Conservation (phyloP, 2,888 invertebrate genomes). For the Synanthedon formicaeformis region DNA sequence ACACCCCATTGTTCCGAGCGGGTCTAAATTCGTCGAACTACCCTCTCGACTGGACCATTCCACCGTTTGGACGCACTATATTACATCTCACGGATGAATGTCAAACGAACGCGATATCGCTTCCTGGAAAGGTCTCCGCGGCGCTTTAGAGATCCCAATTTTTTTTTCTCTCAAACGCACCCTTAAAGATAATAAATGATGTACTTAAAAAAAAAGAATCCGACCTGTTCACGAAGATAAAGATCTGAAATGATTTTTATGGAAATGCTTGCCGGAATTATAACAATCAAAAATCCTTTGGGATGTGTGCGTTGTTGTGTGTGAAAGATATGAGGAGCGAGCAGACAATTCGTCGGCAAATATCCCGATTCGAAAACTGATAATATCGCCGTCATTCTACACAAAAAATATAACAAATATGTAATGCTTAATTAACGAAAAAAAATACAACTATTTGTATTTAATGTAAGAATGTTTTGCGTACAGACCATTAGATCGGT, state of each 20-base stretch:
- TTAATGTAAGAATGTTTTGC: no score
- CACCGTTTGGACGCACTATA: constrained; percentile 21
- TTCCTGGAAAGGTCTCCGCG: constrained; percentile 66
- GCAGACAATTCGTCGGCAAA: constrained; percentile 62
- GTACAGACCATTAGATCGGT: no score
- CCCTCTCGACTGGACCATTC: constrained; percentile 29
- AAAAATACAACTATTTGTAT: no score
- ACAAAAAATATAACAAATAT: no score
- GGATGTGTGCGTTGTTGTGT: constrained; percentile 28
- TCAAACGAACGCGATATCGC: constrained; percentile 59
- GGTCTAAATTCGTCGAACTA: constrained; percentile 39
- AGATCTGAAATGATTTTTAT: constrained; percentile 66
- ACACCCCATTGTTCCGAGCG: constrained; percentile 39
- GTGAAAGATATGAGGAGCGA: constrained; percentile 29
- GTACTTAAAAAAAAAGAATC: constrained; percentile 60
- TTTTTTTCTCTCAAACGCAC: constrained; percentile 44
- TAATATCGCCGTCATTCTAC: no score
- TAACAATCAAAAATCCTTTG: constrained; percentile 65
- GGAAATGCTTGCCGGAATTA: constrained; percentile 66
- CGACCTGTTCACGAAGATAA: constrained; percentile 67
- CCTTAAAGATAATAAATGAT: constrained; percentile 68
- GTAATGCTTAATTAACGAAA: no score
- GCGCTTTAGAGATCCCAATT: constrained; percentile 57
- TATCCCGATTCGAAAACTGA: neutral
- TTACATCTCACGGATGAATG: constrained; percentile 63